Conservation (phyloP, 2,797 vertebrate genomes). For the Enteromius argenteus region DNA sequence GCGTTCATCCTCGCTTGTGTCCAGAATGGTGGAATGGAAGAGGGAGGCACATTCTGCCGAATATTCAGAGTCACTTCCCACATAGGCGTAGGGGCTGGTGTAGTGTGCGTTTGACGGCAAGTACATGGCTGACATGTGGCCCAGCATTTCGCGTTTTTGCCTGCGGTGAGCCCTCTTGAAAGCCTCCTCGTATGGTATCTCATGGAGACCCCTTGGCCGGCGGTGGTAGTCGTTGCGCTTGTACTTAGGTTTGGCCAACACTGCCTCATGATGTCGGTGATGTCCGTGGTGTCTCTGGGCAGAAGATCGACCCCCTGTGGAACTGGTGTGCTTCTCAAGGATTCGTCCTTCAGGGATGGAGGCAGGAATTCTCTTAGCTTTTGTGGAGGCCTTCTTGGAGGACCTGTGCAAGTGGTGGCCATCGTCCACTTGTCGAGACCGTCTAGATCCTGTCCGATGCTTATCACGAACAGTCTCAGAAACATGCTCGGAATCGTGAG, state of each 20-base stretch:
- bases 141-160: slow-evolving; percentile 76
- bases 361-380: slow-evolving; percentile 72
- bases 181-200: slow-evolving; percentile 84
- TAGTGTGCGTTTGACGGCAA: slow-evolving; percentile 66
- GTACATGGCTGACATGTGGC: slow-evolving; percentile 63
- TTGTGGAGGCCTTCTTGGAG: slow-evolving; percentile 77
- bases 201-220: slow-evolving; percentile 80
- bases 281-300: slow-evolving; percentile 67
- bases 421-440: slow-evolving; percentile 77
- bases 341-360: slow-evolving; percentile 73
- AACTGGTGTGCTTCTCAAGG: slow-evolving; percentile 62
- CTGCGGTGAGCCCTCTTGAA: slow-evolving; percentile 76
- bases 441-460: slow-evolving; percentile 70
- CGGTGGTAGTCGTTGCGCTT: slow-evolving; percentile 86
- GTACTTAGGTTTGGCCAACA: slow-evolving; percentile 87
- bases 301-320: slow-evolving; percentile 56
- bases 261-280: slow-evolving; percentile 76
- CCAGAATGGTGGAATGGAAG: slow-evolving; percentile 92
- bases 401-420: slow-evolving; percentile 76
- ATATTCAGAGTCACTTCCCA: slow-evolving; percentile 92
- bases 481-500: slow-evolving; percentile 32
- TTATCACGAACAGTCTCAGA: slow-evolving; percentile 76
- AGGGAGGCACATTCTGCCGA: slow-evolving; percentile 93
- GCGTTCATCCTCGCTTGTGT: slow-evolving; percentile 91
- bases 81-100: slow-evolving; percentile 80